A percentile compares a stretch with the other conserved stretches of the same genome.
phyloP scores from a whole-genome alignment of 2,888 invertebrate species.

The Rosalia funebris region DNA sequence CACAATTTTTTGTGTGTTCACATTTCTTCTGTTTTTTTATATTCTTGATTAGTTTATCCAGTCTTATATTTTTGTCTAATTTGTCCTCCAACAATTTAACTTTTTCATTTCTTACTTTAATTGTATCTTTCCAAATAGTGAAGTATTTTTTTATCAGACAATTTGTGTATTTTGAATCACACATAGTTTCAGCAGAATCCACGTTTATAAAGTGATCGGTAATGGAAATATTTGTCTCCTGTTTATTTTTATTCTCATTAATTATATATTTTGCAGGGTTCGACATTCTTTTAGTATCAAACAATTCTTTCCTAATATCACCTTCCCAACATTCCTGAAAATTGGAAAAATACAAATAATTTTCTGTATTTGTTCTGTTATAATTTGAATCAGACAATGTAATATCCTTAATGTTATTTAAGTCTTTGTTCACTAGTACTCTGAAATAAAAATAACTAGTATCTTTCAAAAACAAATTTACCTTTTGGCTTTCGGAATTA shows the following conservation, averaged over 20 bases:
- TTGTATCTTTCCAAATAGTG: slow-evolving; percentile 42
- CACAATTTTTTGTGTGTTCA: slow-evolving; percentile 20
- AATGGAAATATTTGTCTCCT: background rate
- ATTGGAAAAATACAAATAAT: slow-evolving; percentile 19
- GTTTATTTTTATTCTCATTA: too few species aligned
- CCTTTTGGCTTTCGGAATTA: slow-evolving; percentile 36
- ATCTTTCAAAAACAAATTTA: slow-evolving; percentile 6
- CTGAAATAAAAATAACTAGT: slow-evolving; percentile 27
- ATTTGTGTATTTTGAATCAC: background rate
- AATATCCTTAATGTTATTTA: slow-evolving; percentile 40
- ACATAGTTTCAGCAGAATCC: background rate
- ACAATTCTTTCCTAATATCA: slow-evolving; percentile 37
- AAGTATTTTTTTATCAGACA: slow-evolving; percentile 43
- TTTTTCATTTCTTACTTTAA: slow-evolving; percentile 39
- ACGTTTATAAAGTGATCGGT: background rate
- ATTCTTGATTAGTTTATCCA: too few species aligned
- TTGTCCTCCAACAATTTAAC: slow-evolving; percentile 25
- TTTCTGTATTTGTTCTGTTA: slow-evolving; percentile 17
- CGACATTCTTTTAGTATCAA: slow-evolving; percentile 28
- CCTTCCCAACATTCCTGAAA: slow-evolving; percentile 33
- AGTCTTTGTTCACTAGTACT: slow-evolving; percentile 36
- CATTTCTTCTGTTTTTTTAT: slow-evolving; percentile 29
- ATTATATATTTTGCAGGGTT: too few species aligned
- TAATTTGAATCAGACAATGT: slow-evolving; percentile 33
- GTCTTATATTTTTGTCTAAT: slow-evolving; percentile 39